These are phyloP conservation scores for Coelopa pilipes DNA, from an alignment of 2,888 invertebrate genomes.

Conservation along the genomic window DNA sequence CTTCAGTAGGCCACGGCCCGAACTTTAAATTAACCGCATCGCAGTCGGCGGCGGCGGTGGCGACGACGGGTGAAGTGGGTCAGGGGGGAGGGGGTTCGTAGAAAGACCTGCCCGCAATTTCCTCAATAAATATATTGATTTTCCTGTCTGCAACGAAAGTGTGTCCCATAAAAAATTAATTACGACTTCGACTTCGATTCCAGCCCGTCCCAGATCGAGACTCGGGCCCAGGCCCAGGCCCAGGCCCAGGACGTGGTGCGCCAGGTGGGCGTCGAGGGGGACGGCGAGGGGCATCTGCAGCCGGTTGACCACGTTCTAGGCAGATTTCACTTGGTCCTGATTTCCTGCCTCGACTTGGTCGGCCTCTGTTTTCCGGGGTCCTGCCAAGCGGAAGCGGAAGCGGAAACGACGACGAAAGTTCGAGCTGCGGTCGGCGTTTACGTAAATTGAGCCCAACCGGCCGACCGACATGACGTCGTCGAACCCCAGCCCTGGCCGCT, in stretches of 20 bases:
- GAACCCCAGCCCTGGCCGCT: too few relatives aligned
- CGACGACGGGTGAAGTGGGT: too few relatives aligned
- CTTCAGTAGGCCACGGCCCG: neutral
- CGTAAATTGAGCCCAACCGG: neutral
- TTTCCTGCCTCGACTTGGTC: too few relatives aligned
- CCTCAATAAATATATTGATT: conserved; percentile 13
- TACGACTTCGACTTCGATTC: too few relatives aligned
- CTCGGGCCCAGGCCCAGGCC: neutral
- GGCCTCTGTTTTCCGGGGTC: neutral
- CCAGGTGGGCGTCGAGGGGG: neutral
- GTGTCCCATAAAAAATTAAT: too few relatives aligned
- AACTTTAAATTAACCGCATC: conserved; percentile 3
- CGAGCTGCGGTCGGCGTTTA: too few relatives aligned
- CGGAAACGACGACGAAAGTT: conserved; percentile 2
- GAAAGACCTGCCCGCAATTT: neutral
- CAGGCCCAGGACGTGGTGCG: neutral
- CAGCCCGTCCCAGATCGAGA: too few relatives aligned
- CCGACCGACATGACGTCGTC: neutral
- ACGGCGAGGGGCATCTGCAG: neutral
- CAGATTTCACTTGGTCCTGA: neutral
- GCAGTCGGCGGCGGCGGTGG: too few relatives aligned
- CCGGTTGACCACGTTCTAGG: neutral
- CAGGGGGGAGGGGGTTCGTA: too few relatives aligned
- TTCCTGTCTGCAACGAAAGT: neutral
- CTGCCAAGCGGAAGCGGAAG: neutral